A percentile compares a stretch with the other conserved stretches of the same genome.
These are phyloP conservation scores for Neoseiulus cucumeris DNA, from an alignment of 1,140 invertebrate genomes.

Conservation along the genomic window DNA sequence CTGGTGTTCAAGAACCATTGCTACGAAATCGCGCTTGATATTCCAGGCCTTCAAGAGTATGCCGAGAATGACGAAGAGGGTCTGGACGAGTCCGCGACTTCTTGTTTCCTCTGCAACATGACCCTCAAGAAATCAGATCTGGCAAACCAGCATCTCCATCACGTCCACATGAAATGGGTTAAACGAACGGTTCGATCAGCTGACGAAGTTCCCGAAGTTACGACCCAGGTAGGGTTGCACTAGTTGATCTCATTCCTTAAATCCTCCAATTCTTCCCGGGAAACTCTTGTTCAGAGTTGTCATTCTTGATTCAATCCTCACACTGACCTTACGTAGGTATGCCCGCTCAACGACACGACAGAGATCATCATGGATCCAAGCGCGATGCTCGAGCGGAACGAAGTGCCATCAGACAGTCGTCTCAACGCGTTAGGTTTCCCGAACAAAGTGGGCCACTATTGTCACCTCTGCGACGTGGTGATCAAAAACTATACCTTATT, in stretches of 20 bases:
- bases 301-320: background rate
- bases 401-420: constrained; percentile 19
- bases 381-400: constrained; percentile 13
- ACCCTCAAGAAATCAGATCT: constrained; percentile 16
- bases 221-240: background rate
- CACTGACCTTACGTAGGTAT: background rate
- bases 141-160: constrained; percentile 18
- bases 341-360: constrained; percentile 11
- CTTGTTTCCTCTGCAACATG: constrained; percentile 19
- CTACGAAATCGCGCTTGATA: constrained; percentile 12
- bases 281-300: background rate
- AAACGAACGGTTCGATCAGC: constrained; percentile 3
- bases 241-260: too few relatives aligned
- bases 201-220: constrained; percentile 4
- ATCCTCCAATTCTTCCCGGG: background rate
- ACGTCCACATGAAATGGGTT: constrained; percentile 20
- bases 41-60: constrained; percentile 12
- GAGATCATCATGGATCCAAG: background rate
- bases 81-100: constrained; percentile 15
- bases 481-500: constrained; percentile 22
- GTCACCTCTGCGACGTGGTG: constrained; percentile 21
- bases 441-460: constrained; percentile 22
- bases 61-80: constrained; percentile 13
- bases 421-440: constrained; percentile 21
- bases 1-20: background rate